A percentile compares a stretch with the other conserved stretches of the same genome.
Conservation (phyloP, 2,888 invertebrate genomes). For the Pammene aurita region DNA sequence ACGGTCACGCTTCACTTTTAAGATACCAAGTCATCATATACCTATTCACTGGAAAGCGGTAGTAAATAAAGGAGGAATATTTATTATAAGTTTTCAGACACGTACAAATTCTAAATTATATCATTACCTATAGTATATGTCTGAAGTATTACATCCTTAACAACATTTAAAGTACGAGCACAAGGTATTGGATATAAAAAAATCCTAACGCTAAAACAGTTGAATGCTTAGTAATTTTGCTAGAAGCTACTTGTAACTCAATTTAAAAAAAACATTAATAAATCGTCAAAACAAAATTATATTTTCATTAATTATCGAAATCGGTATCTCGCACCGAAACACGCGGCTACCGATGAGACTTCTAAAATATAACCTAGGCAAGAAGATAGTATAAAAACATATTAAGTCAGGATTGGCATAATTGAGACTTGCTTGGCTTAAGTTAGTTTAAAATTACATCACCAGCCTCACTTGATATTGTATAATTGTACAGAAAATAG, state of each 20-base stretch:
- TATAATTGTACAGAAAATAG: too few species aligned
- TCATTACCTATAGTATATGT: not conserved
- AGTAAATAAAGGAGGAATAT: conserved; percentile 9
- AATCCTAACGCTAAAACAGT: conserved; percentile 27
- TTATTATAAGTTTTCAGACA: conserved; percentile 10
- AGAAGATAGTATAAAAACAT: conserved; percentile 19
- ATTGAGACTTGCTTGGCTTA: conserved; percentile 3
- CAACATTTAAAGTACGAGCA: conserved; percentile 35
- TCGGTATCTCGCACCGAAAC: conserved; percentile 23
- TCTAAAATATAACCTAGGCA: not conserved
- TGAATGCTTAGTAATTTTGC: conserved; percentile 23
- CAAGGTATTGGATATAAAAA: conserved; percentile 31
- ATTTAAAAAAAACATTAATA: conserved; percentile 12
- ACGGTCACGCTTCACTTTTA: not conserved
- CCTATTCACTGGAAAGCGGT: conserved; percentile 31
- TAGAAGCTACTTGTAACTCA: conserved; percentile 11
- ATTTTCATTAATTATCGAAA: conserved; percentile 1
- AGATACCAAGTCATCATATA: not conserved
- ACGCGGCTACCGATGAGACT: conserved; percentile 12
- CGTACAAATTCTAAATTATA: conserved; percentile 2
- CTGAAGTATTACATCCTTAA: conserved; percentile 22
- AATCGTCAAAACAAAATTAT: conserved; percentile 28
- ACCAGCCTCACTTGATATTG: too few species aligned
- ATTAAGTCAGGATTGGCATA: conserved; percentile 22
- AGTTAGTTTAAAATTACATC: too few species aligned